These are phyloP conservation scores for Crotalus tigris DNA, from an alignment of 2,113 vertebrate species.

Conservation along the genomic window DNA sequence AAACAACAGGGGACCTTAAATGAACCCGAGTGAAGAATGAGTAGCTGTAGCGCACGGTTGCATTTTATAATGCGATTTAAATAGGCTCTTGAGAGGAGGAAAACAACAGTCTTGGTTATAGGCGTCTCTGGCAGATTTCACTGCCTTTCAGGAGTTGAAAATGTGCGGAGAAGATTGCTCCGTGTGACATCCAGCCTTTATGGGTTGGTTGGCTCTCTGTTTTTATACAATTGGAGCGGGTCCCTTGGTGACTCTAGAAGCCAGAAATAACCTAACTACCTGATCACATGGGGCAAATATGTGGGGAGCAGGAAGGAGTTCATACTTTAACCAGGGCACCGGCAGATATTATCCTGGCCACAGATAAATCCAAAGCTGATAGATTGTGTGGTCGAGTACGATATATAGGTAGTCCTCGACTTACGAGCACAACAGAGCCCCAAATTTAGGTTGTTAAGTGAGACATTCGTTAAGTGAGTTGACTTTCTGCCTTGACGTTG, in stretches of 20 bases:
- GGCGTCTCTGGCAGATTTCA: background rate
- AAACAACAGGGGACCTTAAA: conserved; percentile 67
- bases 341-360: background rate
- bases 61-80: conserved; percentile 14
- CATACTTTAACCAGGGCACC: background rate
- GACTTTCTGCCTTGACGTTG: too few relatives aligned
- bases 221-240: background rate
- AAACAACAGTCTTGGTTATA: too few relatives aligned
- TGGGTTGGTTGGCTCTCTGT: background rate
- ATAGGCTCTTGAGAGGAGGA: conserved; percentile 14
- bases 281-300: background rate
- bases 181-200: background rate
- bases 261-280: background rate
- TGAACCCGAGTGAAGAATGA: conserved; percentile 66
- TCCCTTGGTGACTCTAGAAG: background rate
- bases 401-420: background rate
- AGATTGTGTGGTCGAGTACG: background rate
- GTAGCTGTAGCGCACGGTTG: conserved; percentile 43
- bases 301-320: background rate
- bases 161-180: background rate
- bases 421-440: background rate
- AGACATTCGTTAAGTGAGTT: too few relatives aligned
- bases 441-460: too few relatives aligned
- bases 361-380: background rate
- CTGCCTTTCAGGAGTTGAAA: background rate